These are phyloP conservation scores for Drosophila quadrilineata DNA, from an alignment of 1,140 invertebrate species.

Conservation along the genomic window DNA sequence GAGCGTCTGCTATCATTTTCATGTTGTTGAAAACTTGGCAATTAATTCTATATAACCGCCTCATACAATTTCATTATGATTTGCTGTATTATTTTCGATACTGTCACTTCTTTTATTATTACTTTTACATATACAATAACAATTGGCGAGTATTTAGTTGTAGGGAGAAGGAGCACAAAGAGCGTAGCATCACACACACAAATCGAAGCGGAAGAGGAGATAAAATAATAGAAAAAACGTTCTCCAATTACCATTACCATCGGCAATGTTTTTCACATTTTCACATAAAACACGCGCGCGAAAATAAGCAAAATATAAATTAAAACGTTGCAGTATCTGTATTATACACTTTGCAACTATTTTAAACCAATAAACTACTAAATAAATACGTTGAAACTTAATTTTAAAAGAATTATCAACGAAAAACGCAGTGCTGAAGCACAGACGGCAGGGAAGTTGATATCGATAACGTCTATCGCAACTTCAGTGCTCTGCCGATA, in stretches of 20 bases:
- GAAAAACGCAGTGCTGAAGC: constrained; percentile 56
- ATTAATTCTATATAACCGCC: constrained; percentile 33
- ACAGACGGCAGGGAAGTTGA: constrained; percentile 39
- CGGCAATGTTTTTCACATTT: constrained; percentile 61
- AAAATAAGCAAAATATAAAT: constrained; percentile 28
- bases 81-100: background rate
- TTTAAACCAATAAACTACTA: constrained; percentile 73
- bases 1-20: constrained; percentile 73
- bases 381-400: constrained; percentile 64
- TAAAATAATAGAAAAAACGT: constrained; percentile 78
- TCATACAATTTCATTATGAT: constrained; percentile 1
- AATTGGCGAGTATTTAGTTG: constrained; percentile 19
- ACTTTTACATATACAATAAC: constrained; percentile 36
- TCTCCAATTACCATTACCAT: constrained; percentile 76
- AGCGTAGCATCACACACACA: constrained; percentile 56
- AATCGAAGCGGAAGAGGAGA: constrained; percentile 77
- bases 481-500: background rate
- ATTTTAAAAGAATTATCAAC: constrained; percentile 75
- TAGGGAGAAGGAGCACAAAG: constrained; percentile 58
- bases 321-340: constrained; percentile 32
- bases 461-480: constrained; percentile 20
- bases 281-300: constrained; percentile 36
- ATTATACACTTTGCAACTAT: constrained; percentile 42
- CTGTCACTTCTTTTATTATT: constrained; percentile 29
- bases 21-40: constrained; percentile 44